Percentiles rank a stretch among this genome's conserved stretches.
Evolutionary conservation across 2,888 invertebrate genomes (phyloP).

Genomic region (Lypha dubia): DNA sequence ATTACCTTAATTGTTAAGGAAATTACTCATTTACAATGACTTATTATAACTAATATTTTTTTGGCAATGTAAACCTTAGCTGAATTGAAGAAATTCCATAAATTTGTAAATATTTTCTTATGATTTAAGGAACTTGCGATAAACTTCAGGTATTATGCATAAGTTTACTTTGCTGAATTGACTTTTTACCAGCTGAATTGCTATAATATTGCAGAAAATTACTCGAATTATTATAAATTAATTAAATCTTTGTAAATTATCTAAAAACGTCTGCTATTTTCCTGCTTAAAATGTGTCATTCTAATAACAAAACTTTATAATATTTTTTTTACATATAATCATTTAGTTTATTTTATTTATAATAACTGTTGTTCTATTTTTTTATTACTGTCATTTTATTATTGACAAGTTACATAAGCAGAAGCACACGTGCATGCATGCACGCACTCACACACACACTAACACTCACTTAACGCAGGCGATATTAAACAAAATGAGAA

Average conservation of each 20-base stretch:
- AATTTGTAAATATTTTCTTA: too few species aligned
- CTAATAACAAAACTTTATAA: background rate
- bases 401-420: conserved; percentile 32
- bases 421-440: too few species aligned
- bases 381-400: conserved; percentile 23
- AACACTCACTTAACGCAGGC: background rate
- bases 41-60: background rate
- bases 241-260: too few species aligned
- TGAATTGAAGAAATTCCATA: too few species aligned
- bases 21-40: background rate
- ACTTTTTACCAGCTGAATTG: background rate
- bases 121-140: too few species aligned
- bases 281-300: background rate
- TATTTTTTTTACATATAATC: background rate
- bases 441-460: background rate
- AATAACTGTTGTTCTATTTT: conserved; percentile 17
- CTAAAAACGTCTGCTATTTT: background rate
- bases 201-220: background rate
- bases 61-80: background rate
- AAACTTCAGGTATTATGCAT: too few species aligned
- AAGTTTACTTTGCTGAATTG: too few species aligned
- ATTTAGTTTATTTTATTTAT: conserved; percentile 4
- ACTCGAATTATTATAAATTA: too few species aligned
- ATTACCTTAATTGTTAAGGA: background rate
- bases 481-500: conserved; percentile 5